These are phyloP conservation scores for Belonocnema kinseyi DNA, from an alignment of 1,140 invertebrate species.

Conservation along the genomic window DNA sequence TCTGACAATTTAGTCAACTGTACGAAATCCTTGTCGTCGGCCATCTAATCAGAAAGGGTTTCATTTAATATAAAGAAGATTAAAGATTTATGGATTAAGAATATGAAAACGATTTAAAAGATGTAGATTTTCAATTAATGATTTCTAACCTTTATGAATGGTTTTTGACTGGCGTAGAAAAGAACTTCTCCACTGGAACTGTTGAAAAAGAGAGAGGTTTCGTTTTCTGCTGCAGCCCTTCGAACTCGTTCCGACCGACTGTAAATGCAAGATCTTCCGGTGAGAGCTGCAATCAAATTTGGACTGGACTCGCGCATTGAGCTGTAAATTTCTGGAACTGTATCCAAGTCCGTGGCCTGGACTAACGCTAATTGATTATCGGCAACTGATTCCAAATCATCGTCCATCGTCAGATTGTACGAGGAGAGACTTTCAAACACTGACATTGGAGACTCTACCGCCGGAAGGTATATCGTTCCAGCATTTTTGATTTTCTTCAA, in stretches of 20 bases:
- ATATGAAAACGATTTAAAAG: too few species aligned
- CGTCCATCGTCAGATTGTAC: conserved; percentile 57
- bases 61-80: too few species aligned
- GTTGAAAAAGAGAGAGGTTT: conserved; percentile 22
- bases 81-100: too few species aligned
- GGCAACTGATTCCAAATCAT: conserved; percentile 53
- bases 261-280: conserved; percentile 65
- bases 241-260: conserved; percentile 58
- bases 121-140: background rate
- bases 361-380: conserved; percentile 56
- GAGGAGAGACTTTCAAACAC: conserved; percentile 55
- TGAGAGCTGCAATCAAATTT: conserved; percentile 59
- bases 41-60: background rate
- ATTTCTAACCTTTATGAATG: conserved; percentile 52
- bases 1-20: conserved; percentile 21
- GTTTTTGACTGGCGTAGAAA: conserved; percentile 55
- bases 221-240: conserved; percentile 44
- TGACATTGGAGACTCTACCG: conserved; percentile 59
- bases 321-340: conserved; percentile 61
- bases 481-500: conserved; percentile 50
- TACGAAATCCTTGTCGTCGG: background rate
- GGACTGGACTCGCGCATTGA: conserved; percentile 54
- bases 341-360: conserved; percentile 55
- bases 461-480: conserved; percentile 56
- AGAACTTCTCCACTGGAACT: conserved; percentile 46